Base-by-base conservation (phyloP, 2,888 invertebrate genomes). In the Dorcus parallelipipedus region DNA sequence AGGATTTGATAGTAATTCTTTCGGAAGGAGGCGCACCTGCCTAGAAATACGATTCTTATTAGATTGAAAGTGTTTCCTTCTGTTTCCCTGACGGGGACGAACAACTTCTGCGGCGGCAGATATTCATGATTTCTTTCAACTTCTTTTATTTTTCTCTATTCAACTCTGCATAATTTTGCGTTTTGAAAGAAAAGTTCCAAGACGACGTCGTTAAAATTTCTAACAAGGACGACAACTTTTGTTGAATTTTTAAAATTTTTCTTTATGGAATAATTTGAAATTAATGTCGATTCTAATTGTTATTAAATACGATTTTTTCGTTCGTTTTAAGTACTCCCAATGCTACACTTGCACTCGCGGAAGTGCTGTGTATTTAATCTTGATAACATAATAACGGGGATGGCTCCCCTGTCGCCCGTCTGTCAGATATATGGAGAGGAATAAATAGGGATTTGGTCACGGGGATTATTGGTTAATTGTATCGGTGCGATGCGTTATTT, bases 381-480 rank as follows among this genome's bases (percentile, higher is more conserved):
- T 71, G 73, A 73, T 72, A 72, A 72, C 74, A 69, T 73, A 71
- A 71, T 70, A 73, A 71, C 70, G 67, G 70, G 69, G 71, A 73
- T 74, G 67, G 71, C 67, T 73, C 74, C 74, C 73, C 67, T 65
- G 73, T 67, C 70, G 70, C 71, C 71, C 71, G 70, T 74, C 71
- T 65, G 68, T 74, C 73, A 73, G 70, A 70, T 72, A 71, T 71
- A 73, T 71, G 71, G 70, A 69, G 72, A 72, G 72, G 71, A 72
- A 74, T 73, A 72, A 73, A 72, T 69, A 67, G 73, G 71, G 73
- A 71, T 73, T 72, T 69, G 69, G 69, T 66, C 69, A 65, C 65
- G 59, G 69, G 74, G 74, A 74, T 74, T 74, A 74, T 71, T 73
- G 72, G 73, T 69, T 74, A 74, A 74, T 73, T 73, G 73, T 73